Percentiles rank a stretch among this genome's conserved stretches.
Evolutionary conservation across 2,888 invertebrate genomes (phyloP).

Genomic region (Ophioninae sp.): DNA sequence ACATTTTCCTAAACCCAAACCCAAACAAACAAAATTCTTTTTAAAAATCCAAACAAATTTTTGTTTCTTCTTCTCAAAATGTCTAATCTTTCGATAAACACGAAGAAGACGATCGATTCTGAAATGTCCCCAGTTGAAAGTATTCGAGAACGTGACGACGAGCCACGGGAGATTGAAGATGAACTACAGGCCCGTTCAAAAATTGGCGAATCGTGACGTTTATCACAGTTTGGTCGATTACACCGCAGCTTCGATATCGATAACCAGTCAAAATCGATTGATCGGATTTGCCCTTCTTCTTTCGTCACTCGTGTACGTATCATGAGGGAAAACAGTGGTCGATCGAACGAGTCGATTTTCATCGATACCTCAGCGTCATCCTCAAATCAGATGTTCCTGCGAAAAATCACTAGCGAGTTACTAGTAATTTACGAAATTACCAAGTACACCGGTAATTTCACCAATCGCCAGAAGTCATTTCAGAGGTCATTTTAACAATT

Average conservation of each 20-base stretch:
- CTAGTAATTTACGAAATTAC: too few relatives aligned
- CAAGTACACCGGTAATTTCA: too few relatives aligned
- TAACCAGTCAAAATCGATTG: constrained; percentile 22
- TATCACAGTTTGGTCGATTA: constrained; percentile 71
- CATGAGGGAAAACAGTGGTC: constrained; percentile 19
- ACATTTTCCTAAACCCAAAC: too few relatives aligned
- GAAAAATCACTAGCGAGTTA: too few relatives aligned
- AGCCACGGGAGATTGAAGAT: constrained; percentile 67
- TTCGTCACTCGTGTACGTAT: constrained; percentile 29
- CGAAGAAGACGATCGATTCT: not conserved
- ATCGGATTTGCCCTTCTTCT: constrained; percentile 31
- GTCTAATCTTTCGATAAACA: not conserved
- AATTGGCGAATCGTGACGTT: constrained; percentile 68
- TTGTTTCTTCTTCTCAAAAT: too few relatives aligned
- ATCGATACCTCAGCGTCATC: too few relatives aligned
- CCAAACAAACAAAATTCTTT: too few relatives aligned
- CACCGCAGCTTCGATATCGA: constrained; percentile 46
- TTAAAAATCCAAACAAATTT: too few relatives aligned
- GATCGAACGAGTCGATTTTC: constrained; percentile 12
- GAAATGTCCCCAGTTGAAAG: constrained; percentile 65
- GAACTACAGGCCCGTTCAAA: constrained; percentile 82
- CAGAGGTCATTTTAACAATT: too few relatives aligned
- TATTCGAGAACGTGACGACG: constrained; percentile 66
- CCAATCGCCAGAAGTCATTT: too few relatives aligned
- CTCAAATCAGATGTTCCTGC: too few relatives aligned